Percentiles rank a stretch among this genome's conserved stretches.
Conservation (phyloP, 1,140 invertebrate genomes). For the Sycophila sp. region DNA sequence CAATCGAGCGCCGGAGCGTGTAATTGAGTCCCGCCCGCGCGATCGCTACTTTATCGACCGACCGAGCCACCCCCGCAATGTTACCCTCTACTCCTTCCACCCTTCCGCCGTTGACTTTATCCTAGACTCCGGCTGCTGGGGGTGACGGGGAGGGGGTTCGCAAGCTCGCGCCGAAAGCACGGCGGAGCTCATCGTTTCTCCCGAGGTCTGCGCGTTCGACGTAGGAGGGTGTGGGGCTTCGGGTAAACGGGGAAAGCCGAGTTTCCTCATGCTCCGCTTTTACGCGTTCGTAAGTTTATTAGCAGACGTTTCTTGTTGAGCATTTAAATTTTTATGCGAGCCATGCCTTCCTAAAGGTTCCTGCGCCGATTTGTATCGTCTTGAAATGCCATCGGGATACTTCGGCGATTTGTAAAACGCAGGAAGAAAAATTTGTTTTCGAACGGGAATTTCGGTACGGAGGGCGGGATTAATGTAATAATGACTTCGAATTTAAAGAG, state of each 20-base stretch:
- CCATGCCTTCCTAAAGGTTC: too few relatives aligned
- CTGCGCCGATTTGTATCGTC: too few relatives aligned
- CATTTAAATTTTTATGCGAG: too few relatives aligned
- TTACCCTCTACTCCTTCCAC: neutral
- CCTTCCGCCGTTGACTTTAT: slow-evolving; percentile 11
- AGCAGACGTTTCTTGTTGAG: neutral
- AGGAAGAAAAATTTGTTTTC: too few relatives aligned
- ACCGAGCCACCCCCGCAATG: slow-evolving; percentile 26
- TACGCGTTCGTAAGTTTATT: slow-evolving; percentile 21
- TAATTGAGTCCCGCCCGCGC: slow-evolving; percentile 65
- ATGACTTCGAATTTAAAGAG: too few relatives aligned
- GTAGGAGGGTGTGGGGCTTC: too few relatives aligned
- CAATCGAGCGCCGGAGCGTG: slow-evolving; percentile 59
- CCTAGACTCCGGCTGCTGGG: neutral
- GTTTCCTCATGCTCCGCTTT: slow-evolving; percentile 8
- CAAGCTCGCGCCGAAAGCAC: neutral
- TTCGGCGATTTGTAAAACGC: too few relatives aligned
- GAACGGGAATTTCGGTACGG: too few relatives aligned
- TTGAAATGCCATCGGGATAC: too few relatives aligned
- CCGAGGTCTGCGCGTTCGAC: too few relatives aligned
- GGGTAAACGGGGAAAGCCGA: neutral
- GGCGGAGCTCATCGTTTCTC: neutral
- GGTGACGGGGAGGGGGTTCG: neutral
- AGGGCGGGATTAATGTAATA: too few relatives aligned
- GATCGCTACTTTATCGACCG: slow-evolving; percentile 68